Conservation (phyloP, 2,797 vertebrate species). For the Eurystomus glaucurus region DNA sequence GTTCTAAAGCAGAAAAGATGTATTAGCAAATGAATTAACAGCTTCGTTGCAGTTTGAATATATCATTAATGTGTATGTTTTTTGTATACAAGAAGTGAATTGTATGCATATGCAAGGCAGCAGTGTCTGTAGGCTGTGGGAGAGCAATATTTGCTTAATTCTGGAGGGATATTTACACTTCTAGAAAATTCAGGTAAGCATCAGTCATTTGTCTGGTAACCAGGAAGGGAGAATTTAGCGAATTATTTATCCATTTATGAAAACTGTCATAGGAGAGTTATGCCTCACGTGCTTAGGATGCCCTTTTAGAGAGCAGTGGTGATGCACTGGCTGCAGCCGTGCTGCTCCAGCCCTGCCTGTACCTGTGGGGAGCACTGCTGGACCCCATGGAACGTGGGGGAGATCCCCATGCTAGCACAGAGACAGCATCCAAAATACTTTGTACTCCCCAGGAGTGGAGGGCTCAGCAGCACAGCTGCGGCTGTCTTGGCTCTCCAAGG, state of each 20-base stretch:
- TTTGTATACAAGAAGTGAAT: background rate
- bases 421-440: background rate
- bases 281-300: background rate
- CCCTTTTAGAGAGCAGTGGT: background rate
- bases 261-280: background rate
- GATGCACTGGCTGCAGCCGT: accelerated
- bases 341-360: background rate
- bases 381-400: background rate
- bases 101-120: background rate
- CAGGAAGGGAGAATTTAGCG: background rate
- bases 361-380: background rate
- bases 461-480: background rate
- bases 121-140: background rate
- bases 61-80: conserved; percentile 64
- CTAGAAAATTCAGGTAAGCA: background rate
- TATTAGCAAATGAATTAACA: conserved; percentile 77
- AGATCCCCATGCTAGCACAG: background rate
- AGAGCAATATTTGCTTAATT: background rate
- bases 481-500: accelerated
- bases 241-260: background rate
- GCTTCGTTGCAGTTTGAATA: conserved; percentile 68
- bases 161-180: background rate
- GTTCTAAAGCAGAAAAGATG: conserved; percentile 68
- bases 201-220: background rate
- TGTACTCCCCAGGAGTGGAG: accelerated